phyloP scores from a whole-genome alignment of 2,888 invertebrate species.

The Orthosia cruda region DNA sequence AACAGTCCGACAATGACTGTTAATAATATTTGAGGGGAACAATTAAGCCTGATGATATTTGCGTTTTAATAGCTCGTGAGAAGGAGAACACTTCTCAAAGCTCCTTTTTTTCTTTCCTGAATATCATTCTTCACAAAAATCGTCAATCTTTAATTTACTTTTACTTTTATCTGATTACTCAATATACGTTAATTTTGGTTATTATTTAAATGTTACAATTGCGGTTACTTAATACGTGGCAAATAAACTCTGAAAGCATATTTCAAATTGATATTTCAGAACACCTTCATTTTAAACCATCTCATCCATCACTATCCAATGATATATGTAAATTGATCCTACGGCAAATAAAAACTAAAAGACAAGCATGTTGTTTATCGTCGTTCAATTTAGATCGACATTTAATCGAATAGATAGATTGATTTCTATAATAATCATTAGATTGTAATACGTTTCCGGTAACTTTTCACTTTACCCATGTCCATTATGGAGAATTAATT shows the following conservation, averaged over 20 bases:
- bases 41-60: too few species aligned
- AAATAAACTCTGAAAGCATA: not conserved
- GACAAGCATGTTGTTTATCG: not conserved
- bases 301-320: conserved; percentile 3
- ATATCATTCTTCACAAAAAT: not conserved
- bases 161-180: not conserved
- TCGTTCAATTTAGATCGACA: conserved; percentile 15
- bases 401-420: conserved; percentile 38
- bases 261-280: not conserved
- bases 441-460: conserved; percentile 27
- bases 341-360: not conserved
- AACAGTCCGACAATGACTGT: too few species aligned
- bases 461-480: conserved; percentile 59
- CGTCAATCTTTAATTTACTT: too few species aligned
- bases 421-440: conserved; percentile 36
- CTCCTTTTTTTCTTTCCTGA: not conserved
- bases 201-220: too few species aligned
- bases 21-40: too few species aligned
- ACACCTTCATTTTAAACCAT: not conserved
- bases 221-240: not conserved
- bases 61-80: too few species aligned
- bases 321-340: not conserved
- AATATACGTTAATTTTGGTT: not conserved
- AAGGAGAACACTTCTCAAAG: too few species aligned
- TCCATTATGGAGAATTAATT: conserved; percentile 60